Base-by-base conservation (phyloP, 2,797 vertebrate species). In the Leptatherina wallacei region DNA sequence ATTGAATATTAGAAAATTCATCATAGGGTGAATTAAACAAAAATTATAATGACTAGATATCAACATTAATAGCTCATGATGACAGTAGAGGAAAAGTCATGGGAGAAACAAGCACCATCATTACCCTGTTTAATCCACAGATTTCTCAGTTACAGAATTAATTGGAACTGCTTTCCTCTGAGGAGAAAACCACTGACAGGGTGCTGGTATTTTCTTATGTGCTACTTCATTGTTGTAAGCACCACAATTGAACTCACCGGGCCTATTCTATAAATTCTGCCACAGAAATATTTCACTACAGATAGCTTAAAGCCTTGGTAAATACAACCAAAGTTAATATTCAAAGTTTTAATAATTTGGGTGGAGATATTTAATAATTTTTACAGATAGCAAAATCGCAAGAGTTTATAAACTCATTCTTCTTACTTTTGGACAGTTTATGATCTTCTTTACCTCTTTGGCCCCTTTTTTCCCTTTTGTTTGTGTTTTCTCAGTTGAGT, bases 401-500 rank as follows among this genome's bases (percentile, higher is more conserved):
- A 42, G 38, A 70, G 69, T 79, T 70, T 54, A 32, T 27, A 62
- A 71, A 68, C 27, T 35, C 22, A 30, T 71, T 32, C 30, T 18
- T 55, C 36, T 40, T 47, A 24, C 33, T 81, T 65, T 54, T 16
- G 32, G 20, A 81, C 18, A 42, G 38, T 68, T 54, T 10, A 27
- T 68, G 65, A 77, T 61, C 61, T 81, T 55, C 66, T 73, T 69
- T 62, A 24, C 24, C 61, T 74, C 24, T 44, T 6, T 3, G 61
- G 61, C 49, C 69, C 27, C 67, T n/a, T 24, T 73, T 73, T 71
- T 62, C n/a, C 24, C 47, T 70, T 82, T 71, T 65, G 11, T 7
- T 38, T 22, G 29, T 81, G 65, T 49, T 80, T 52, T 73, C 85
- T 86, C 81, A 10, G 61, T 64, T 78, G 78, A 67, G 66, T 85